These are phyloP conservation scores for Florisuga fusca DNA, from an alignment of 2,797 vertebrate species.

Conservation along the genomic window DNA sequence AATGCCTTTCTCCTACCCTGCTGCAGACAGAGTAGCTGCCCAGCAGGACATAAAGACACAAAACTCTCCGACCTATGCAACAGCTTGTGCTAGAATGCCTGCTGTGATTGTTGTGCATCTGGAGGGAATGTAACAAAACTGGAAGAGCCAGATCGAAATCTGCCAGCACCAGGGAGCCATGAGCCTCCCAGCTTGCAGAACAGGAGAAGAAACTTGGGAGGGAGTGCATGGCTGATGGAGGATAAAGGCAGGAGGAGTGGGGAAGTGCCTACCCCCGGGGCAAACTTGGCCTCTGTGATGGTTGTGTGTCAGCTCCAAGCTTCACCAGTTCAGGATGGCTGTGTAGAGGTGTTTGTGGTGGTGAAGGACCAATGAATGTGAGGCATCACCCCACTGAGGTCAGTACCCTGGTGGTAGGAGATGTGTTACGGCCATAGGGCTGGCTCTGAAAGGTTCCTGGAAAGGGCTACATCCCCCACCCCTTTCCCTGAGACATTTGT, in stretches of 20 bases:
- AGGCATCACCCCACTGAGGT: background rate
- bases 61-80: accelerated
- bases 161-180: background rate
- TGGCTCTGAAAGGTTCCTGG: background rate
- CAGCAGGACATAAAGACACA: background rate
- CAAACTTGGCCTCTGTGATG: background rate
- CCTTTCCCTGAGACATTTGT: background rate
- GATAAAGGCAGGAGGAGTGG: background rate
- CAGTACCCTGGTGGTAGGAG: background rate
- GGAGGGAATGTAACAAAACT: constrained; percentile 45
- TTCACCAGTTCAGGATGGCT: background rate
- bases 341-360: accelerated
- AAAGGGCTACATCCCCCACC: background rate
- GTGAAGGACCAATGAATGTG: background rate
- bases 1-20: background rate
- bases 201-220: background rate
- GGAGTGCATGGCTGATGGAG: background rate
- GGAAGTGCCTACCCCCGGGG: background rate
- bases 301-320: background rate
- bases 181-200: background rate
- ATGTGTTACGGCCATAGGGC: accelerated
- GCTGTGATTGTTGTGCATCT: background rate
- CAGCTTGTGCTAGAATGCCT: background rate
- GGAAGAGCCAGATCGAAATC: constrained; percentile 47
- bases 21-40: background rate